These are phyloP conservation scores for Darevskia nairensis DNA, from an alignment of 2,797 vertebrate genomes.

Conservation along the genomic window DNA sequence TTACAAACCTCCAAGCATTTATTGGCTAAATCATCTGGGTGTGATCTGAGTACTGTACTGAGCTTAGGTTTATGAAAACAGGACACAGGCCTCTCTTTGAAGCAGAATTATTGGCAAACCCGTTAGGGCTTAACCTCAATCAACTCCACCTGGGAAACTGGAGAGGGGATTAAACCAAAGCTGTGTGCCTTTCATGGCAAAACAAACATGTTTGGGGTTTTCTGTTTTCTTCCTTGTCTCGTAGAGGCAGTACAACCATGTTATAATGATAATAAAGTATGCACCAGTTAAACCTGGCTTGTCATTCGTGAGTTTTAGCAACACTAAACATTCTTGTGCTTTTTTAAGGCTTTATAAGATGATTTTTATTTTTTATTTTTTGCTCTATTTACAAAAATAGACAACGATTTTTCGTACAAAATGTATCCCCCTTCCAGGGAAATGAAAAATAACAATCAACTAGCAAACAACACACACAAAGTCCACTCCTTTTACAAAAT, in stretches of 20 bases:
- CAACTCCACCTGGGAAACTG: neutral
- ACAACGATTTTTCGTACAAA: slow-evolving; percentile 19
- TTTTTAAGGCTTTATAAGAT: neutral
- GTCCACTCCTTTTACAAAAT: neutral
- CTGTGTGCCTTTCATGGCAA: neutral
- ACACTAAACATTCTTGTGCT: too few relatives aligned
- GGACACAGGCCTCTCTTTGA: neutral
- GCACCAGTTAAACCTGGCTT: neutral
- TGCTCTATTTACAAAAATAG: slow-evolving; percentile 10
- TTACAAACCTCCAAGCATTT: too few relatives aligned
- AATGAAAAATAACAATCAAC: neutral
- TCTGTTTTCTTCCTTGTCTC: neutral
- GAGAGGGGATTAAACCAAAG: neutral
- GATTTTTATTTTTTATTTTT: neutral
- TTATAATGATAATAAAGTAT: neutral
- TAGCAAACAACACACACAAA: neutral
- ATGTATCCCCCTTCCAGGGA: neutral
- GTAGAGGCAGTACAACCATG: neutral
- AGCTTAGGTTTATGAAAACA: neutral
- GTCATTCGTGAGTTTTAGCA: neutral
- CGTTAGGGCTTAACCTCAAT: neutral
- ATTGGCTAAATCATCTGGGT: neutral
- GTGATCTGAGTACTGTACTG: neutral
- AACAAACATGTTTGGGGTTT: neutral
- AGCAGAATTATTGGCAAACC: neutral